Conservation (phyloP, 2,797 vertebrate species). For the Pangasius larnaudii region DNA sequence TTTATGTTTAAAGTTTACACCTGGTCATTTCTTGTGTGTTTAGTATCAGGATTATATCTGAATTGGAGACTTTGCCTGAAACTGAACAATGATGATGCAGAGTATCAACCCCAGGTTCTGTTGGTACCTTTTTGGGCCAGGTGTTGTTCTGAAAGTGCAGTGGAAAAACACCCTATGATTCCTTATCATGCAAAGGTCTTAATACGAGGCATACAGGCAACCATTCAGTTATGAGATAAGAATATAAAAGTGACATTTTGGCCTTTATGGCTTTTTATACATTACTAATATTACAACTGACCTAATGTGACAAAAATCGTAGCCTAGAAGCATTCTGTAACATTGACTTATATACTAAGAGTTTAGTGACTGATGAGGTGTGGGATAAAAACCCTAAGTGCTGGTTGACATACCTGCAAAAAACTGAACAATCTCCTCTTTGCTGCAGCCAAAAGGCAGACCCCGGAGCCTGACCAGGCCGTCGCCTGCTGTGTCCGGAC, state of each 20-base stretch:
- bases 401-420: constrained; percentile 89
- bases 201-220: neutral
- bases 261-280: neutral
- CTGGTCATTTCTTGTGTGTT: neutral
- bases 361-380: constrained; percentile 6
- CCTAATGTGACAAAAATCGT: neutral
- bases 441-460: constrained; percentile 99
- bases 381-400: constrained; percentile 45
- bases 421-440: constrained; percentile 99
- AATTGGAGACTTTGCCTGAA: neutral
- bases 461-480: constrained; percentile 96
- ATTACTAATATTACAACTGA: neutral
- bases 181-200: constrained; percentile 7
- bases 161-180: constrained; percentile 17
- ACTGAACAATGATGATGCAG: neutral
- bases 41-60: neutral
- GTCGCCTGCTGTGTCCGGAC: constrained; percentile 95
- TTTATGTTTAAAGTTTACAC: too few relatives aligned
- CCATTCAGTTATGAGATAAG: neutral
- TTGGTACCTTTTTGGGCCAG: neutral
- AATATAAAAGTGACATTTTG: constrained; percentile 24
- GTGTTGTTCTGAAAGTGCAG: constrained; percentile 2
- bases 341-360: constrained; percentile 14
- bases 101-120: neutral
- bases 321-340: neutral